Evolutionary conservation across 2,888 invertebrate genomes (phyloP), one percentile per base, ranked within the genome.

Genomic region (Chironomus tentans): DNA sequence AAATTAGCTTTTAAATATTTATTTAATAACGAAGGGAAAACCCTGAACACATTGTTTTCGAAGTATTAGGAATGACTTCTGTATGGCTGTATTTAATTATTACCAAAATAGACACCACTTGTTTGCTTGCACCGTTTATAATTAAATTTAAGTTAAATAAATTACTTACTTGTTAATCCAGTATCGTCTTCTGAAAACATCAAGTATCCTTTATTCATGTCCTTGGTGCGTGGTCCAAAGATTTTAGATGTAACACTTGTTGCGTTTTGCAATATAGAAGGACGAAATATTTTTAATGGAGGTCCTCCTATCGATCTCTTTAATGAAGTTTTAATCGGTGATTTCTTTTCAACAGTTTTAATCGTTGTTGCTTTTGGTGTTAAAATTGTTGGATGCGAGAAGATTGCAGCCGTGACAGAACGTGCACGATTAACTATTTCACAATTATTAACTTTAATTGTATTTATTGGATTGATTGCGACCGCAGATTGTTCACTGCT

Each of bases 201-300:
- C 82, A 95, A 88, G 87, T 92, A 96, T 84, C 93, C 94, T 85
- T 92, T 93, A 87, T 92, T 95, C 95, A 97, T 96, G 85, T 95
- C 95, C 88, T 94, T 89, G 80, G 93, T 91, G 84, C 91, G 88
- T 79, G 92, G 92, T 78, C 90, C 91, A 83, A 94, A 93, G 82
- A 93, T 90, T 79, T 89, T 89, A 81, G 89, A 88, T 78, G 92
- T 91, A 78, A 91, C 89, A 76, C 90, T 89, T 4, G 65, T 65
- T 21, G 65, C 22, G 24, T 65, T 65, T 82, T 88, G 88, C 22
- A 91, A 90, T 77, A 87, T 82, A n/a, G 38, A 38, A 38, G 71
- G 71, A 22, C 79, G 84, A 61, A 68, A 65, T 78, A 77, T 48
- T 78, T 73, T 68, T 78, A 77, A 13, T 79, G 79, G 68, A 4